phyloP scores from a whole-genome alignment of 23 tunicate genomes.

The Styela clava region DNA sequence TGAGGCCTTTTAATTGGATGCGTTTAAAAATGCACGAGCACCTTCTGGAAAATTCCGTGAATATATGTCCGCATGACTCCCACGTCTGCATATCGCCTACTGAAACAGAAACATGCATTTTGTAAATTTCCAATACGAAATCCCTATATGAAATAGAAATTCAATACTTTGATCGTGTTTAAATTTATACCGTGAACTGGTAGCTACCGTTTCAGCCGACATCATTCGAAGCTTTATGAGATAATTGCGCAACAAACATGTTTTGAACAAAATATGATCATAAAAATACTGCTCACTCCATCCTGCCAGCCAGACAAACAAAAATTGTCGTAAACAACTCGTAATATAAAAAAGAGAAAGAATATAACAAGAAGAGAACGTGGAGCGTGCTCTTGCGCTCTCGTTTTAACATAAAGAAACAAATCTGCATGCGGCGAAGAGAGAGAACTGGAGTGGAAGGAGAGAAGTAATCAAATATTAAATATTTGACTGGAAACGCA shows the following conservation, averaged over 20 bases:
- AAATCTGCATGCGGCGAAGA: not conserved
- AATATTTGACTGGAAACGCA: not conserved
- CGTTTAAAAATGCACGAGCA: too few species aligned
- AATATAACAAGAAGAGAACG: not conserved
- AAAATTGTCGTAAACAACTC: constrained; percentile 35
- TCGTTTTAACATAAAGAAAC: not conserved
- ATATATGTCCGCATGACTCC: too few species aligned
- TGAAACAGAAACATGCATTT: too few species aligned
- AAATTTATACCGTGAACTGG: too few species aligned
- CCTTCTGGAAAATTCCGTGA: too few species aligned
- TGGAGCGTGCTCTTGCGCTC: not conserved
- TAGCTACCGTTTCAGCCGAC: not conserved
- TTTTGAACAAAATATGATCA: constrained; percentile 40
- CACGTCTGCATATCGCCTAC: too few species aligned
- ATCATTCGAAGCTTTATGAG: not conserved
- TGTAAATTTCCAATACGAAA: too few species aligned
- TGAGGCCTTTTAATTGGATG: too few species aligned
- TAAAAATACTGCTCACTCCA: constrained; percentile 21
- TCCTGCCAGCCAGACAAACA: constrained; percentile 29
- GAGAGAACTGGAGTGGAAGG: not conserved
- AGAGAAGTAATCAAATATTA: constrained; percentile 37
- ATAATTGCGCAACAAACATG: constrained; percentile 37
- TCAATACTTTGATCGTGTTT: too few species aligned
- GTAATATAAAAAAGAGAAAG: not conserved
- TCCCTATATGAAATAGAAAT: too few species aligned